Evolutionary conservation across 2,797 vertebrate genomes (phyloP), one percentile per base, ranked within the genome.

Genomic region (Astyanax mexicanus): DNA sequence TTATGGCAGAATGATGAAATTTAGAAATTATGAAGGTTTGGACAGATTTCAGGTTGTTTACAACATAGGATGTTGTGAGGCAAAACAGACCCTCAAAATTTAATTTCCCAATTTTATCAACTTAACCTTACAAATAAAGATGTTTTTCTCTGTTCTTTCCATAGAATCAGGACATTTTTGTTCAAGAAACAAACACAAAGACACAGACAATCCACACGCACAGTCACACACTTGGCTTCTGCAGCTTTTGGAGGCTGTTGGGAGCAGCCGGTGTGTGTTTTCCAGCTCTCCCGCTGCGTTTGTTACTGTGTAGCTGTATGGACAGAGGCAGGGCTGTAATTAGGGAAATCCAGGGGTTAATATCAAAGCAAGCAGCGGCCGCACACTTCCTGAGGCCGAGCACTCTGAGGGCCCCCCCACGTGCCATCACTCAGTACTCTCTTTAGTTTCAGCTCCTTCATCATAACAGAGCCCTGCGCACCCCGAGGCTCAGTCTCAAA

Each of bases 271-370:
- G 57, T 54, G 44, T 71, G 75, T 68, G 38, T 69, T n/a, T n/a
- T 69, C 38, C 45, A 58, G 77, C 68, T 69, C 62, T 68, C 54
- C 61, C 8, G 23, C 71, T 68, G 72, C 72, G 65, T 75, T 82
- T 80, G 72, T 76, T 82, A 69, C 74, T 73, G 62, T 67, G 76
- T 64, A 77, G 51, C 69, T 72, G 76, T 58, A 78, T 61, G 49
- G 72, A 82, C 74, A 67, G 37, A 72, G 79, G 62, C 74, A 67
- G 58, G 42, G 69, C 72, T 81, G 69, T 81, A 77, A 85, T 83
- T 82, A 83, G 68, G 82, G 78, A 77, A 81, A 74, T 75, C 74
- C 80, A 73, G 42, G 71, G 67, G 70, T 81, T 81, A 72, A 81
- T 79, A 84, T 77, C 70, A 83, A 84, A 84, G 80, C 77, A 77